Evolutionary conservation across 2,113 vertebrate species (phyloP), one percentile per base, ranked within the genome.

Genomic region (Neodon shergylaensis): DNA sequence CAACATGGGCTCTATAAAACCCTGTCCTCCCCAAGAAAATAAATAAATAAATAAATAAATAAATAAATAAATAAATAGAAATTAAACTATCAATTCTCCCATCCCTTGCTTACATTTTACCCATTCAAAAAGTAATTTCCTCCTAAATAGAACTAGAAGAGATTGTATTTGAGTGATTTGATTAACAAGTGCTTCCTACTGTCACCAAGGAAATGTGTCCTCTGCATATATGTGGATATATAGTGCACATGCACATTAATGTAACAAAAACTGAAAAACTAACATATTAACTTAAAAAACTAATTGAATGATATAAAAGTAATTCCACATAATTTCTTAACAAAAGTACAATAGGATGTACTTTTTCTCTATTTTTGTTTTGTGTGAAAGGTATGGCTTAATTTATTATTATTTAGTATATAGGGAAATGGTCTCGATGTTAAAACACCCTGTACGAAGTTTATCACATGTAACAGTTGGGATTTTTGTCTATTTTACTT

Each of bases 91-190:
- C 49, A 88, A 76, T 84, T 83, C 63, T 5, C 73, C 33, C 9
- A n/a, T 1, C 28, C 7, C 4, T 68, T 52, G 54, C 89, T 94
- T 83, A 39, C 31, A 79, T 79, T 93, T 78, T n/a, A 88, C 12
- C 42, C 88, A 66, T 68, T 88, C 49, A 44, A 84, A 92, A 88
- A 85, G 47, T 79, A 91, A 89, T 61, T 94, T 84, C 70, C 54
- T 93, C 47, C 33, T n/a, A 88, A 42, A 13, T 12, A 42, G 72
- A 39, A 31, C 10, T 79, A 9, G 47, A 47, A 91, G 83, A 91
- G 42, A 76, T 47, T 7, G 73, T n/a, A 63, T n/a, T n/a, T 68
- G 47, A 88, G 26, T 17, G 73, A 63, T 26, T 47, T 72, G 24
- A 36, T 24, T 65, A 44, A 88, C 22, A 52, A 66, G 61, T 36